Conservation (phyloP, 1,140 invertebrate genomes). For the Papilio machaon region DNA sequence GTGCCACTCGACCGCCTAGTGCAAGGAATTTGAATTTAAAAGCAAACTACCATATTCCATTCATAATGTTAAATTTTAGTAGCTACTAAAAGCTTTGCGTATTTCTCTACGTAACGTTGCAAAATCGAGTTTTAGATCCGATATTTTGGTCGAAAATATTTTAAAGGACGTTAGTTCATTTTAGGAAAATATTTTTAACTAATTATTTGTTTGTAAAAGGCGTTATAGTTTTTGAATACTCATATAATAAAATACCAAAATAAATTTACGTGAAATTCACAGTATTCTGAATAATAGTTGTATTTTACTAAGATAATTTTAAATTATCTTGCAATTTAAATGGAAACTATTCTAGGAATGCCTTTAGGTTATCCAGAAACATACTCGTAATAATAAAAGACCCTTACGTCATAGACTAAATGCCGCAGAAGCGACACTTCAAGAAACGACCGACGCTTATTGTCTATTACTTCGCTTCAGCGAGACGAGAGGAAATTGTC, state of each 20-base stretch:
- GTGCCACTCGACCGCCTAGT: not conserved
- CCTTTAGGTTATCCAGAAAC: not conserved
- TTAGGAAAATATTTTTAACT: not conserved
- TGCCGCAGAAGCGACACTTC: conserved; percentile 28
- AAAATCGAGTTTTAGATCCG: not conserved
- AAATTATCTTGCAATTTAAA: not conserved
- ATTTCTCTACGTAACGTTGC: not conserved
- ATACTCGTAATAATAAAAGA: conserved; percentile 7
- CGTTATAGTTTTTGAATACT: no score
- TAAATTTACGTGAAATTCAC: no score
- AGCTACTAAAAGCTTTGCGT: not conserved
- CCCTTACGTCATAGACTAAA: conserved; percentile 32
- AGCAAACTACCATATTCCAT: not conserved
- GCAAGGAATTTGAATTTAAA: not conserved
- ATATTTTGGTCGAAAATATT: not conserved
- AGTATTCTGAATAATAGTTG: no score
- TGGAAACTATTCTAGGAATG: conserved; percentile 23
- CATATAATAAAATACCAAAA: no score
- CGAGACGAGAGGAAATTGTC: conserved; percentile 6
- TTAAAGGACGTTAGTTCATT: not conserved
- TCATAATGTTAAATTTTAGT: not conserved
- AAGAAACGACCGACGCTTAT: conserved; percentile 20
- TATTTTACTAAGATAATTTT: no score
- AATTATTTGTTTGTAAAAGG: not conserved
- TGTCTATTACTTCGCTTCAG: conserved; percentile 32